Evolutionary conservation across 2,888 invertebrate species (phyloP), one percentile per base, ranked within the genome.

Genomic region (Myathropa florea): DNA sequence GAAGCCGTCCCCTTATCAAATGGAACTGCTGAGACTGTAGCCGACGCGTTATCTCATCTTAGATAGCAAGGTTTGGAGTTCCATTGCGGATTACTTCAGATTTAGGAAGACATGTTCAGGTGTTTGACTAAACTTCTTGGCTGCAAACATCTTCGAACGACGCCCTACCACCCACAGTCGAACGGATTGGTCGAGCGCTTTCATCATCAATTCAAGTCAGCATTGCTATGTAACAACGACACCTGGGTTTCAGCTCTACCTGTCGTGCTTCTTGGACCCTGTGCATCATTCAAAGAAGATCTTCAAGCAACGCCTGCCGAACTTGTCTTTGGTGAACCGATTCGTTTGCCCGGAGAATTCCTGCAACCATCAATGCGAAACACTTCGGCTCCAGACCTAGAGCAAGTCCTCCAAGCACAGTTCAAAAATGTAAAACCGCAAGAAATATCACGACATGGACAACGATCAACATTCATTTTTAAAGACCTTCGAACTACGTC

Each of bases 1-100:
- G 71, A 71, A 65, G 71, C 78, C 30, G 57, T 59, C 18, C 59
- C 78, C 0, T 7, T 79, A 10, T 9, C 18, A 53, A 73, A 73
- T 33, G 61, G 65, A 73, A 53, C 63, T 4, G 61, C 72, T 0
- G 72, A 73, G 46, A 53, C 36, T 21, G 67, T 60, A 3, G 65
- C 75, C 2, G 28, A 28, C n/a, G 10, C 30, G 4, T 68, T 46
- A n/a, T n/a, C n/a, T n/a, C n/a, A n/a, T n/a, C n/a, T n/a, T n/a
- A n/a, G 68, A 61, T 68, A 14, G 18, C 68, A 0, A 36, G 65
- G 4, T 75, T 75, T 60, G 59, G 59, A 28, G 30, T 76, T 53
- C 60, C 61, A 21, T 53, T 61, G 18, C 76, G 61, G 10, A 36
- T 70, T 36, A 70, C 55, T 14, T 55, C 63, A 9, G 63, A 70